These are phyloP conservation scores for Haplochromis burtoni DNA, from an alignment of 2,113 vertebrate genomes.

Conservation along the genomic window DNA sequence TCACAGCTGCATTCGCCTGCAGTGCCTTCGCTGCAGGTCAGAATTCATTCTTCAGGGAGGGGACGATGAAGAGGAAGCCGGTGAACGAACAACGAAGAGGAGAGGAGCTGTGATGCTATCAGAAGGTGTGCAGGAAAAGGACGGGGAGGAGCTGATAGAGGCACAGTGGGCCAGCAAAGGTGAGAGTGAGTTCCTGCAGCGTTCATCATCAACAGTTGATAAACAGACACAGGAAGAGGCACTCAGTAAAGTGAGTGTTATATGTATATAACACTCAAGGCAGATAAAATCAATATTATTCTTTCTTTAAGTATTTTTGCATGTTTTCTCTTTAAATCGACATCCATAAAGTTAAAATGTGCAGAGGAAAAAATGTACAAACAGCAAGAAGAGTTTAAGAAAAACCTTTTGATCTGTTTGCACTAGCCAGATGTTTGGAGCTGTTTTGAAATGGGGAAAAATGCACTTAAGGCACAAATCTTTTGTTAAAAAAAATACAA, in stretches of 20 bases:
- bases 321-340: not conserved
- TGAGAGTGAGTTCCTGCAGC: not conserved
- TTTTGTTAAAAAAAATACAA: not conserved
- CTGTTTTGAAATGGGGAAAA: not conserved
- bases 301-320: not conserved
- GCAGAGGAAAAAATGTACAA: not conserved
- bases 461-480: not conserved
- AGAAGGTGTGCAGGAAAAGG: not conserved
- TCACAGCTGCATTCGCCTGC: constrained; percentile 47
- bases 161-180: not conserved
- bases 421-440: not conserved
- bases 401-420: not conserved
- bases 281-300: not conserved
- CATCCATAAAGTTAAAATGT: not conserved
- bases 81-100: not conserved
- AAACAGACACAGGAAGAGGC: not conserved
- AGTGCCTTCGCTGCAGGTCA: constrained; percentile 81
- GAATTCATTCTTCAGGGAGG: constrained; percentile 64
- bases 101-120: not conserved
- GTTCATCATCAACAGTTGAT: not conserved
- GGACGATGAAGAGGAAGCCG: not conserved
- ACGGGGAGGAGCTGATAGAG: not conserved
- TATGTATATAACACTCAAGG: not conserved
- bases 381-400: not conserved
- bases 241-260: not conserved